These are phyloP conservation scores for Cardinalis cardinalis DNA, from an alignment of 2,113 vertebrate genomes.

Conservation along the genomic window DNA sequence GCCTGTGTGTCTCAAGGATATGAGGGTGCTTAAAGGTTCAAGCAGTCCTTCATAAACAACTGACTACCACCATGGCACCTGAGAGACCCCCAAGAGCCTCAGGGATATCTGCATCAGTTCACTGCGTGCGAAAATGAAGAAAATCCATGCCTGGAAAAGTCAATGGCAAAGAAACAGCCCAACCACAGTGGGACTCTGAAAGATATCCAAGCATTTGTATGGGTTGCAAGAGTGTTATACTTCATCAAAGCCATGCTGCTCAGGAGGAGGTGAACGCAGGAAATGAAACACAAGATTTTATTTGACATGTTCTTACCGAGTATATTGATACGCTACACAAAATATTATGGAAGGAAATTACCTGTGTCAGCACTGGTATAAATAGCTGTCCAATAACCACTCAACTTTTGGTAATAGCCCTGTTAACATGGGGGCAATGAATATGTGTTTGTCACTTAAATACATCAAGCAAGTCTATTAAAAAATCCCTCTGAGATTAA, in stretches of 20 bases:
- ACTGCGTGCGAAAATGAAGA: not conserved
- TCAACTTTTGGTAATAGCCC: constrained; percentile 16
- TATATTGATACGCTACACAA: constrained; percentile 44
- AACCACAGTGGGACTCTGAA: not conserved
- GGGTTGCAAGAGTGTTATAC: not conserved
- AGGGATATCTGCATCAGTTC: not conserved
- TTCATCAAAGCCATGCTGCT: constrained; percentile 33
- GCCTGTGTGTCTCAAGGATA: not conserved
- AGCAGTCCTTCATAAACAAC: not conserved
- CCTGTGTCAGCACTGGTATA: constrained; percentile 50
- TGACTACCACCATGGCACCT: not conserved
- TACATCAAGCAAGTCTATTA: constrained; percentile 9
- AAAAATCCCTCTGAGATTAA: not conserved
- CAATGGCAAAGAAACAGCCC: not conserved
- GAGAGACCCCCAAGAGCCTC: not conserved
- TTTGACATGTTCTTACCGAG: constrained; percentile 34
- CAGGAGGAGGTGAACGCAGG: constrained; percentile 7
- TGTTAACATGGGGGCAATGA: constrained; percentile 27
- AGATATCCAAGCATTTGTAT: constrained; percentile 20
- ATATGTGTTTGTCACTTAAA: constrained; percentile 39
- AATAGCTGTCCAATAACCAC: constrained; percentile 33
- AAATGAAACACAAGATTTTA: constrained; percentile 60
- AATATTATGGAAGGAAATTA: constrained; percentile 61
- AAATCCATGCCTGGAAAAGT: not conserved
- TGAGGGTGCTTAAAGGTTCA: not conserved